Evolutionary conservation across 2,888 invertebrate genomes (phyloP).

Genomic region (Cerastis rubricosa): DNA sequence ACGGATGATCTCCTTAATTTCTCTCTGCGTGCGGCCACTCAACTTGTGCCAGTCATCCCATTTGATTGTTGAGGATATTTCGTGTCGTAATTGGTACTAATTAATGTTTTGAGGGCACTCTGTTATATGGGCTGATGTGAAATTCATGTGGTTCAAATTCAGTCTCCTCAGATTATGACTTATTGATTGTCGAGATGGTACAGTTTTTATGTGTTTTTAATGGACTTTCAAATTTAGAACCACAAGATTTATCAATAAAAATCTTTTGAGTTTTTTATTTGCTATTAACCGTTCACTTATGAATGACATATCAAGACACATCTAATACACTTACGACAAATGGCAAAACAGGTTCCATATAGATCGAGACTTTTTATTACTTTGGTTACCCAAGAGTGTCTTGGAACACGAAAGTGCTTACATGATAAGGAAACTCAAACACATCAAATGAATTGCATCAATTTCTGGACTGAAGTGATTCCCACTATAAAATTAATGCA

Average conservation of each 20-base stretch:
- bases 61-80: slow-evolving; percentile 88
- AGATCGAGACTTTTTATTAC: slow-evolving; percentile 46
- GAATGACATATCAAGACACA: slow-evolving; percentile 35
- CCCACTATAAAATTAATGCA: slow-evolving; percentile 66
- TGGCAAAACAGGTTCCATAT: slow-evolving; percentile 54
- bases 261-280: slow-evolving; percentile 17
- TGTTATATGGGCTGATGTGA: slow-evolving; percentile 75
- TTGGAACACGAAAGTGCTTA: slow-evolving; percentile 55
- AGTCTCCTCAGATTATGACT: slow-evolving; percentile 51
- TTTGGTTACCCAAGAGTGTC: slow-evolving; percentile 38
- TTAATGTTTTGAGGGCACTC: slow-evolving; percentile 86
- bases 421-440: slow-evolving; percentile 59
- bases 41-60: slow-evolving; percentile 87
- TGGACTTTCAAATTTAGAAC: slow-evolving; percentile 29
- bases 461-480: slow-evolving; percentile 46
- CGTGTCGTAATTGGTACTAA: slow-evolving; percentile 88
- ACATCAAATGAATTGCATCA: slow-evolving; percentile 65
- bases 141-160: slow-evolving; percentile 64
- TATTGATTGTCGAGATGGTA: slow-evolving; percentile 41
- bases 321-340: slow-evolving; percentile 51
- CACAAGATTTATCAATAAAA: slow-evolving; percentile 11
- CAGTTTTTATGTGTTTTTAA: slow-evolving; percentile 30
- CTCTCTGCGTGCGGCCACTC: slow-evolving; percentile 87
- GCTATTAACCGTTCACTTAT: slow-evolving; percentile 5
- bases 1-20: slow-evolving; percentile 78